phyloP scores from a whole-genome alignment of 2,113 vertebrate genomes.

The Burhinus bistriatus region DNA sequence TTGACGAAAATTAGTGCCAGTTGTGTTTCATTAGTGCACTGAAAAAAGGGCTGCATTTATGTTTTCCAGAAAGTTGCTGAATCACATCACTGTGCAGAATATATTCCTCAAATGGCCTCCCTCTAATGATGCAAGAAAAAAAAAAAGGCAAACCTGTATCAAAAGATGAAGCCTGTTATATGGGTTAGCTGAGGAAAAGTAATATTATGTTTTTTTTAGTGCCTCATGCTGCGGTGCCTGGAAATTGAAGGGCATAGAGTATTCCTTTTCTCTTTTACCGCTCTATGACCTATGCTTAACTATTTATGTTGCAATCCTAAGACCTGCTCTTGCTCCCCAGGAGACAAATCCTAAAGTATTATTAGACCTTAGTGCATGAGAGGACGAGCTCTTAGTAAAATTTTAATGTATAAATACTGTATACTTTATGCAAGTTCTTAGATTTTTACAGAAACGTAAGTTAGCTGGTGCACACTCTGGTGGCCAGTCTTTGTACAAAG shows the following conservation, averaged over 20 bases:
- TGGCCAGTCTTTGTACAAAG: background rate
- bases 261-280: background rate
- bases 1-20: background rate
- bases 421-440: background rate
- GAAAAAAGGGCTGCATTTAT: background rate
- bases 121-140: background rate
- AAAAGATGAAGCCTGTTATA: background rate
- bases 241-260: background rate
- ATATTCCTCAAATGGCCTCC: background rate
- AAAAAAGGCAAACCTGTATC: background rate
- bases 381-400: background rate
- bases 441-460: background rate
- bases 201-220: background rate
- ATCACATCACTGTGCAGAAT: background rate
- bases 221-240: background rate
- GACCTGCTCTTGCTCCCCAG: background rate
- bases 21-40: background rate
- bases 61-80: slow-evolving; percentile 49
- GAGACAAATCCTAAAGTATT: background rate
- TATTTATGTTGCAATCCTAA: background rate
- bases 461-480: slow-evolving; percentile 1
- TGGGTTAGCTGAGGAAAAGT: background rate
- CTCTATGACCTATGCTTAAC: background rate
- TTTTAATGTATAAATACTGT: slow-evolving; percentile 45
- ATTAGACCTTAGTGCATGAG: background rate